Percentiles rank a stretch among this genome's conserved stretches.
Conservation (phyloP, 2,113 vertebrate species). For the Octodon degus region DNA sequence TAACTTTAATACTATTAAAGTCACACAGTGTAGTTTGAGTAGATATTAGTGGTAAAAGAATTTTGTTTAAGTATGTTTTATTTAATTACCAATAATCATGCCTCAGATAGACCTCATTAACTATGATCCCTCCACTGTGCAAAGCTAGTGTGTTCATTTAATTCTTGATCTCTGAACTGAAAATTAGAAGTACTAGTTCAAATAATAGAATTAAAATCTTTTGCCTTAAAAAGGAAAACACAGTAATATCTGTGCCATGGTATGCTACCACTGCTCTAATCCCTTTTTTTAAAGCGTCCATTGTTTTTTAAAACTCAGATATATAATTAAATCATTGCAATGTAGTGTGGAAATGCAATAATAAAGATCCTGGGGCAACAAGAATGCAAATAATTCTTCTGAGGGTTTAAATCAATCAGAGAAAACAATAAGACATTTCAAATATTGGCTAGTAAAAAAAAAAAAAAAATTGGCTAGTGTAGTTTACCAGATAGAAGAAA, state of each 20-base stretch:
- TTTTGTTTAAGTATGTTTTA: neutral
- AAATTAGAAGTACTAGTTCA: constrained; percentile 27
- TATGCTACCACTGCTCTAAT: neutral
- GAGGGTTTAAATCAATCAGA: neutral
- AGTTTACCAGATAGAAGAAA: neutral
- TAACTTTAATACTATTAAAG: neutral
- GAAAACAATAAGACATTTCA: neutral
- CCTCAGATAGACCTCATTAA: neutral
- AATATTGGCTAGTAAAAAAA: neutral
- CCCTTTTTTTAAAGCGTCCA: neutral
- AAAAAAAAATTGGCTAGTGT: neutral
- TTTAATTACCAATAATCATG: neutral
- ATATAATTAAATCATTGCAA: neutral
- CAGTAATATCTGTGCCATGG: neutral
- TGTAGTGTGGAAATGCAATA: neutral
- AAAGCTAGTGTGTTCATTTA: neutral
- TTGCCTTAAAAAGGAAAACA: neutral
- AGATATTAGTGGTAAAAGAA: neutral
- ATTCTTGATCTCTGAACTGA: neutral
- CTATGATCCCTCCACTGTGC: neutral
- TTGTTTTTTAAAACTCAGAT: neutral
- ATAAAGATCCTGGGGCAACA: neutral
- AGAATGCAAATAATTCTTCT: neutral
- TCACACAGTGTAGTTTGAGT: neutral
- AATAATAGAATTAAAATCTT: neutral